Base-by-base conservation (phyloP, 2,797 vertebrate species). In the Cephalopachus bancanus region DNA sequence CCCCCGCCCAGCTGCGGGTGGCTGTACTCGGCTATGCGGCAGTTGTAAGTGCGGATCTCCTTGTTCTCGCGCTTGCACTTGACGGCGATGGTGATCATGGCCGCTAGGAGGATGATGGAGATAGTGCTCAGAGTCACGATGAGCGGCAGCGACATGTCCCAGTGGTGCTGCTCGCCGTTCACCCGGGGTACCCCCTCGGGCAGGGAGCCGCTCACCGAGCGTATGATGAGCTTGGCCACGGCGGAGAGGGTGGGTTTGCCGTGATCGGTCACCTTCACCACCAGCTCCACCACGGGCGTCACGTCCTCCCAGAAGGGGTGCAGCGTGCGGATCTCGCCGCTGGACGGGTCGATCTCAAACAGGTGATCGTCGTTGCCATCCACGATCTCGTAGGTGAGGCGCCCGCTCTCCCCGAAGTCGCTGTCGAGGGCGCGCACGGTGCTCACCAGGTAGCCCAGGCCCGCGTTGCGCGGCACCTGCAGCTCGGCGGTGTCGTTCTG, bases 61-160 rank as follows among this genome's bases (percentile, higher is more conserved):
- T 99, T 99, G 98, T 99, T 99, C 98, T 99, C 99, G 16, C 99
- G 98, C 97, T 99, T 99, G 98, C 99, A 99, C 98, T 99, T 99
- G 97, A 99, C 99, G 0, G 99, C 99, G 97, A 99, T 99, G 97
- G 99, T 99, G 97, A 99, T 99, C 99, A 99, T 99, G 98, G 99
- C 99, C 92, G 99, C 99, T 97, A 99, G 98, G 85, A 99, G 99
- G 99, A 99, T 99, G 97, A 99, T 99, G 83, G 99, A 99, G 97
- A 99, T 99, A 60, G 99, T 99, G 98, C 99, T 99, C 87, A 99
- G 98, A 0, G 99, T 99, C 97, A 99, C 99, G 75, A 99, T 99
- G 89, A 99, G 99, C 33, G 99, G 99, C 87, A 99, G 98, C 0
- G 99, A 99, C 98, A 99, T 98, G 99, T 99, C 99, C 99, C 99